phyloP scores from a whole-genome alignment of 2,888 invertebrate genomes.

The Melinopterus prodromus region DNA sequence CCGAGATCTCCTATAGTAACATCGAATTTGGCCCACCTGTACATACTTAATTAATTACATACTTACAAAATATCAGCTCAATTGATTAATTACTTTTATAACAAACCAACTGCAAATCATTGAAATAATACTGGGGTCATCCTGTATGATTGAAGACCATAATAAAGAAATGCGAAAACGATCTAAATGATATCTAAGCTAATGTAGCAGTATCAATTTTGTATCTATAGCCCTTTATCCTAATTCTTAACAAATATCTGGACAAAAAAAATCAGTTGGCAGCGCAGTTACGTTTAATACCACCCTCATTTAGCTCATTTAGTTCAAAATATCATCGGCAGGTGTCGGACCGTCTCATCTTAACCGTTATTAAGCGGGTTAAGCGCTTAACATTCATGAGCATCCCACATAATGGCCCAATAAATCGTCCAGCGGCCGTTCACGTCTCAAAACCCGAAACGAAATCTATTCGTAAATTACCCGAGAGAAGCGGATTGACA shows the following conservation, averaged over 20 bases:
- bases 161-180: too few species aligned
- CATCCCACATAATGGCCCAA: slow-evolving; percentile 13
- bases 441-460: not conserved
- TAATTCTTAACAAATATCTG: not conserved
- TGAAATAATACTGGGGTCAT: too few species aligned
- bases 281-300: not conserved
- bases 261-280: not conserved
- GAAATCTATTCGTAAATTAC: slow-evolving; percentile 4
- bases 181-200: too few species aligned
- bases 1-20: too few species aligned
- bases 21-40: too few species aligned
- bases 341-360: not conserved
- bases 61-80: too few species aligned
- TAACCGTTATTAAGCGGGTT: not conserved
- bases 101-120: too few species aligned
- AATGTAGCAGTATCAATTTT: too few species aligned
- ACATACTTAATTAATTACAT: too few species aligned
- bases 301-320: not conserved
- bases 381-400: slow-evolving; percentile 23
- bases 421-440: slow-evolving; percentile 14
- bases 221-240: too few species aligned
- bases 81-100: too few species aligned
- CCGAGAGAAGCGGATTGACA: slow-evolving; percentile 7
- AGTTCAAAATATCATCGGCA: not conserved
- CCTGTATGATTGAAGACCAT: too few species aligned